Evolutionary conservation across 2,113 vertebrate species (phyloP), one percentile per base, ranked within the genome.

Genomic region (Corapipo altera): DNA sequence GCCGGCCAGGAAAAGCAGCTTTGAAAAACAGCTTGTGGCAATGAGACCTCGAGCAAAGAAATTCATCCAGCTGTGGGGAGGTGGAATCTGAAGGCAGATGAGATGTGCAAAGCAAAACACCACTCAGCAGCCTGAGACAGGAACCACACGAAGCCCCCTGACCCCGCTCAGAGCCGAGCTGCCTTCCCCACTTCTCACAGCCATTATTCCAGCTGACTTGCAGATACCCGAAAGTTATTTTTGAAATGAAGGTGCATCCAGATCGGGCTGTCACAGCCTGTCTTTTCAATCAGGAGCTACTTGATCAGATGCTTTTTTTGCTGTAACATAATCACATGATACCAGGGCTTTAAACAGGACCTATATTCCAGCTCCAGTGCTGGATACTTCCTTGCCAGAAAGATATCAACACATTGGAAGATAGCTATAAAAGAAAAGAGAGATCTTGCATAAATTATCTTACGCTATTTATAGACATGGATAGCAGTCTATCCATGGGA

Each of bases 391-490:
- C 54, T 22, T 58, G 76, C 83, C 86, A 51, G 72, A 61, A 77
- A 87, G 83, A 81, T 94, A 94, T 85, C 15, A 84, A 96, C 88
- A 95, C 57, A 1, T 69, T 37, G 74, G 73, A 73, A 91, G 73
- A 92, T 17, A 54, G 84, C 85, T 92, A 51, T 81, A 72, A 82
- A 85, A 89, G 90, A 84, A 93, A 74, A 88, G 85, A 75, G 84
- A 92, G 95, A 96, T 95, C 91, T 92, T 92, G 92, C 92, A 95
- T 95, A 95, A 95, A 96, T 97, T 97, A 96, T 75, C 91, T 94
- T 51, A 1, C 4, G 73, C 73, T 97, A 96, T 97, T 96, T 96
- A 94, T 96, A 97, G 96, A 87, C 54, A 23, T 20, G 70, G 77
- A 96, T 62, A 94, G 83, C 93, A 85, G 92, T 65, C 95, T 96